Evolutionary conservation across 2,797 vertebrate genomes (phyloP).

Genomic region (Pangasius djambal): DNA sequence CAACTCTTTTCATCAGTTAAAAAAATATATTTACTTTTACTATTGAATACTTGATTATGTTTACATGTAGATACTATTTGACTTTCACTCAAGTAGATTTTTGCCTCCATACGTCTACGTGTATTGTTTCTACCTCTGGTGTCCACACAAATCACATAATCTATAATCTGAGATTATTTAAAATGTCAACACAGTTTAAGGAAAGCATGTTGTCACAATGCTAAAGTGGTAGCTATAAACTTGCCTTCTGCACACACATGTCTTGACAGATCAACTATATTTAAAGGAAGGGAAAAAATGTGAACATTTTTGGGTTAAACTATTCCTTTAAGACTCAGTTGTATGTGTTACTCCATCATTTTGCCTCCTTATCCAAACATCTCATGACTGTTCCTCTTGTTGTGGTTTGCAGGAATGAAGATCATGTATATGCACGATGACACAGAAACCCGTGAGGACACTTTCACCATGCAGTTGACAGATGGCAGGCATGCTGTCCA

Average conservation of each 20-base stretch:
- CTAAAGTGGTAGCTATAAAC: not conserved
- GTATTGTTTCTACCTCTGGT: not conserved
- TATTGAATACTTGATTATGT: not conserved
- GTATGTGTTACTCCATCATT: not conserved
- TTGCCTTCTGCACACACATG: not conserved
- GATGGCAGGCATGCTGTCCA: slow-evolving; percentile 86
- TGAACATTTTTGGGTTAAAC: not conserved
- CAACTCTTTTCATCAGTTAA: not conserved
- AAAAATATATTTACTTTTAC: not conserved
- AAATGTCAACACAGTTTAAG: not conserved
- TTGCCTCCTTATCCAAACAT: not conserved
- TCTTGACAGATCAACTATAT: not conserved
- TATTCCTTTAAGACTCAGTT: not conserved
- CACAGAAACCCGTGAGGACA: slow-evolving; percentile 86
- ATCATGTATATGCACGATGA: slow-evolving; percentile 85
- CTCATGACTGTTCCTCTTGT: slow-evolving; percentile 46
- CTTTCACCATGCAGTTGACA: slow-evolving; percentile 82
- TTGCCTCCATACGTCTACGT: not conserved
- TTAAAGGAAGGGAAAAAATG: not conserved
- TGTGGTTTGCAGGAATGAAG: slow-evolving; percentile 76
- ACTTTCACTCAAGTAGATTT: not conserved
- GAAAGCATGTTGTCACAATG: not conserved
- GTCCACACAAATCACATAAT: not conserved
- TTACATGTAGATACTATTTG: not conserved
- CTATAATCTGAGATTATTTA: not conserved